Evolutionary conservation across 2,888 invertebrate genomes (phyloP).

Genomic region (Erannis defoliaria): DNA sequence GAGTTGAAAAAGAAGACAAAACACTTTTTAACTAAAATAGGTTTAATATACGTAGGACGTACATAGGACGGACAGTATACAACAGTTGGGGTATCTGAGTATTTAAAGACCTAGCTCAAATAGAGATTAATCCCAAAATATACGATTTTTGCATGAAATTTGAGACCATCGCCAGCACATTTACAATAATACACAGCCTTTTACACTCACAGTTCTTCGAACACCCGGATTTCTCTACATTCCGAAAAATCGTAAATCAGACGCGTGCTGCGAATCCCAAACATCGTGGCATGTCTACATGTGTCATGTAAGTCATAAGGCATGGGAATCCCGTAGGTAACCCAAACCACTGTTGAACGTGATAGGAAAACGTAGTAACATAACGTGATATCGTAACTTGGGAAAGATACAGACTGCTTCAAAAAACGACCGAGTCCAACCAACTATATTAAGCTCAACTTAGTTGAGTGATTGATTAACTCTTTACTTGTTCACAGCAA

Average conservation of each 20-base stretch:
- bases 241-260: constrained; percentile 75
- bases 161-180: not conserved
- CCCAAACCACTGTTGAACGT: constrained; percentile 77
- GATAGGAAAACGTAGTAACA: constrained; percentile 70
- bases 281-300: constrained; percentile 17
- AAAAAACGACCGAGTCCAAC: not conserved
- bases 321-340: constrained; percentile 73
- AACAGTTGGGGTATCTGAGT: too few relatives aligned
- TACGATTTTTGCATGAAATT: not conserved
- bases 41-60: too few relatives aligned
- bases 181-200: not conserved
- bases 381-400: constrained; percentile 33
- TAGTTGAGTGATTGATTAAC: too few relatives aligned
- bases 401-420: constrained; percentile 17
- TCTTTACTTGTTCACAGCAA: too few relatives aligned
- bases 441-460: too few relatives aligned
- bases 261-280: constrained; percentile 67
- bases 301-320: constrained; percentile 48
- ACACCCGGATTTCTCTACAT: constrained; percentile 59
- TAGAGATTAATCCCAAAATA: not conserved
- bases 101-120: not conserved
- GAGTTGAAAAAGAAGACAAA: too few relatives aligned
- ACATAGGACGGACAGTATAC: too few relatives aligned
- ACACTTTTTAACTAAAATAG: too few relatives aligned
- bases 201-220: constrained; percentile 30